Conservation (phyloP, 2,797 vertebrate species). For the Spinus olivaceus region DNA sequence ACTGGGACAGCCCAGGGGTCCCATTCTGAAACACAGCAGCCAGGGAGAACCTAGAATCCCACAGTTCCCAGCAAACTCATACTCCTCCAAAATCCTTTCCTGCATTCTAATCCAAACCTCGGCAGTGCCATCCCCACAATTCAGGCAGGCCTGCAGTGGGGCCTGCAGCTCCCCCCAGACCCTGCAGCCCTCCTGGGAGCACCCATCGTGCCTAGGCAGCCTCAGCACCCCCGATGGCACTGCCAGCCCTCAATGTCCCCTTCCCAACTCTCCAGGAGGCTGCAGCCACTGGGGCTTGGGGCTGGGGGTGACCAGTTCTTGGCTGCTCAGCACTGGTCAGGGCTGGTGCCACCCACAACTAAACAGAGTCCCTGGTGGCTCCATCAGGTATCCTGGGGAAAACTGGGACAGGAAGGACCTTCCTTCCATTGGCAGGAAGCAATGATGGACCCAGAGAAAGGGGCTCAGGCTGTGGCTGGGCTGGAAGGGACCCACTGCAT, state of each 20-base stretch:
- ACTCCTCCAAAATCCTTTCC: background rate
- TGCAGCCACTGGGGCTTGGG: background rate
- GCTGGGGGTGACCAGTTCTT: background rate
- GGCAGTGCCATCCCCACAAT: accelerated
- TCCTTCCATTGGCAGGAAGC: background rate
- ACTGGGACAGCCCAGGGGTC: background rate
- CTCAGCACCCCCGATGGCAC: background rate
- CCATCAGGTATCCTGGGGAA: background rate
- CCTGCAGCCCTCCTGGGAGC: background rate
- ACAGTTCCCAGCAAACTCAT: background rate
- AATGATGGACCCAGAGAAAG: background rate
- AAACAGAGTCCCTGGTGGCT: background rate
- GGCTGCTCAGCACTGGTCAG: background rate
- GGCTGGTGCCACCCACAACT: background rate
- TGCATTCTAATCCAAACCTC: background rate
- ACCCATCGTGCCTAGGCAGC: accelerated
- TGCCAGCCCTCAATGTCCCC: background rate
- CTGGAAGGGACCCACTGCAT: background rate
- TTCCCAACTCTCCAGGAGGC: accelerated
- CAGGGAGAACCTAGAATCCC: background rate
- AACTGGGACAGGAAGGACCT: background rate
- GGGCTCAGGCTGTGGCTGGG: accelerated
- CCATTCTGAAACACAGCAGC: background rate
- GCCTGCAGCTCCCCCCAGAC: background rate
- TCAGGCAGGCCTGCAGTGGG: accelerated